Evolutionary conservation across 2,888 invertebrate genomes (phyloP).

Genomic region (Calameuta pallipes): DNA sequence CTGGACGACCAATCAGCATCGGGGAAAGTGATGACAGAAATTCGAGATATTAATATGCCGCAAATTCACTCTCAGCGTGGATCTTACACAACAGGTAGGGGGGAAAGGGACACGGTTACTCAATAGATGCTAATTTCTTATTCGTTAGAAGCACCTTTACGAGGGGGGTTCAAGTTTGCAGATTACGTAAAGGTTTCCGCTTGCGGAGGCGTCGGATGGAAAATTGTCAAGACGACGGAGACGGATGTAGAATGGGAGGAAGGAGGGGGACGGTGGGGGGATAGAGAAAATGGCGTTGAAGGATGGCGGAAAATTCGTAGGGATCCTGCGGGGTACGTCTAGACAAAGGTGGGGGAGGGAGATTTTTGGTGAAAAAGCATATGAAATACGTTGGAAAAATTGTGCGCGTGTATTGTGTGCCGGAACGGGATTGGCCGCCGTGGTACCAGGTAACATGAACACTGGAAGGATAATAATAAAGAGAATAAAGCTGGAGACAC

Average conservation of each 20-base stretch:
- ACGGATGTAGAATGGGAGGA: conserved; percentile 8
- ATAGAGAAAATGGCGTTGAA: conserved; percentile 16
- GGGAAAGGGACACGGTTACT: neutral
- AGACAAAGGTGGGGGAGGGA: neutral
- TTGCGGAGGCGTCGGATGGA: neutral
- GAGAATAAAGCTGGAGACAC: neutral
- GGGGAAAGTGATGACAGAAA: neutral
- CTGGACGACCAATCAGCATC: neutral
- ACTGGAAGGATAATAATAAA: neutral
- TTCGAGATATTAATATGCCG: neutral
- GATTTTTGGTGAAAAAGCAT: neutral
- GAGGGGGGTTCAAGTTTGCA: neutral
- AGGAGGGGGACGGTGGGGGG: conserved; percentile 3
- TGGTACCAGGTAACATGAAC: neutral
- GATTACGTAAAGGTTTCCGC: neutral
- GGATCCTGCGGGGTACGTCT: neutral
- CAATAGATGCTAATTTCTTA: neutral
- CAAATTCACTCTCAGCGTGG: no score
- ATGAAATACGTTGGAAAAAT: conserved; percentile 10
- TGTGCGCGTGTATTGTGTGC: neutral
- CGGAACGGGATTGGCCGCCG: neutral
- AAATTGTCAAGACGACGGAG: conserved; percentile 1
- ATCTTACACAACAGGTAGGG: no score
- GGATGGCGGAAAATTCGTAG: conserved; percentile 11
- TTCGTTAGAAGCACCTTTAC: neutral